Evolutionary conservation across 2,888 invertebrate species (phyloP), one percentile per base, ranked within the genome.

Genomic region (Automeris io): DNA sequence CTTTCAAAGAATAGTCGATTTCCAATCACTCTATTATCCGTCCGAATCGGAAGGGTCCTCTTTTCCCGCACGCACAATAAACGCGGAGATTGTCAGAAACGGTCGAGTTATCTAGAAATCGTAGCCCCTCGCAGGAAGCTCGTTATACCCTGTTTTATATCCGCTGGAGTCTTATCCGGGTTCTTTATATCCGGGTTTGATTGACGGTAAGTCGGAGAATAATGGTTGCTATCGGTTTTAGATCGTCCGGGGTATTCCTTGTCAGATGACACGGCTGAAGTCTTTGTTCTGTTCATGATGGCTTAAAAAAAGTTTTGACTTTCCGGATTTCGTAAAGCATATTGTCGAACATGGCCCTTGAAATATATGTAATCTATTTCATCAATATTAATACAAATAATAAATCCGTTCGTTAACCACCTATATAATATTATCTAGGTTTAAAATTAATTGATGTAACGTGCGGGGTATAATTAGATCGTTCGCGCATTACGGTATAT

Each of bases 201-300:
- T 72, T 73, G 75, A 75, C 75, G 73, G 66, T 75, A 69, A 76
- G 67, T 69, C 63, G 43, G 49, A 44, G 60, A 57, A 64, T 68
- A 73, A 70, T 57, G 63, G 67, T 40, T 16, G 29, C 29, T 16
- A 29, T 8, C 29, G 16, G 8, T 8, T 16, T n/a, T 16, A 5
- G 16, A n/a, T 29, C 29, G 29, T 16, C n/a, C 29, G 16, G n/a
- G n/a, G 6, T 13, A 13, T 7, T 4, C 8, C 16, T 16, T 16
- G 16, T 29, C 16, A 29, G 16, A 29, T 29, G 29, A 29, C 29
- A 16, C 16, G n/a, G 29, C 16, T 8, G 29, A 4, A n/a, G n/a
- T n/a, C n/a, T n/a, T n/a, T n/a, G n/a, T n/a, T n/a, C n/a, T n/a
- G n/a, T n/a, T n/a, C n/a, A n/a, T n/a, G n/a, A n/a, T n/a, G n/a